A percentile compares a stretch with the other conserved stretches of the same genome.
phyloP scores from a whole-genome alignment of 2,888 invertebrate genomes.

The Melipona bicolor region DNA sequence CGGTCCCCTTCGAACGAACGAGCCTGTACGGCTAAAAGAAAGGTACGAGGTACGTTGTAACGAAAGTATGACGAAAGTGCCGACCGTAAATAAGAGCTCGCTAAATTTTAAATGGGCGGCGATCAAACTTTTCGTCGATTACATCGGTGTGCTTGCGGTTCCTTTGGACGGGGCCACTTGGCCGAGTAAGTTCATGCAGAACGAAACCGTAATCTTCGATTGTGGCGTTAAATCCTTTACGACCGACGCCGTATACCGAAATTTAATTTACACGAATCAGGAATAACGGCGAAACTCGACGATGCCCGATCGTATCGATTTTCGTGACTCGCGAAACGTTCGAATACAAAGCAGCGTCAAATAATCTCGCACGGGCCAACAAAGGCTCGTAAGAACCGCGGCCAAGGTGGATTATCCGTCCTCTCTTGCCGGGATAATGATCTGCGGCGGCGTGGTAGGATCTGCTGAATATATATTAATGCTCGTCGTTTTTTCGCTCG shows the following conservation, averaged over 20 bases:
- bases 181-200: conserved; percentile 17
- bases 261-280: conserved; percentile 11
- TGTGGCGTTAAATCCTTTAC: conserved; percentile 29
- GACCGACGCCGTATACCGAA: neutral
- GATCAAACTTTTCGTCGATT: conserved; percentile 17
- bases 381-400: conserved; percentile 43
- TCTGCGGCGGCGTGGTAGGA: conserved; percentile 51
- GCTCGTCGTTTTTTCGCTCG: conserved; percentile 64
- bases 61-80: neutral
- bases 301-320: conserved; percentile 23
- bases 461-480: conserved; percentile 74
- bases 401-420: conserved; percentile 54
- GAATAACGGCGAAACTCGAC: conserved; percentile 5
- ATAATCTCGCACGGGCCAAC: conserved; percentile 26
- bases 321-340: conserved; percentile 25
- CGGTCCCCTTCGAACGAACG: neutral
- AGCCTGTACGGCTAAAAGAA: neutral
- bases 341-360: conserved; percentile 27
- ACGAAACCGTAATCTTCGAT: conserved; percentile 21
- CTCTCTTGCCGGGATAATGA: conserved; percentile 59
- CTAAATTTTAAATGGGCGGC: conserved; percentile 5
- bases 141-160: neutral
- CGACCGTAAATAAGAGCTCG: conserved; percentile 13
- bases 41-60: neutral
- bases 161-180: neutral